Evolutionary conservation across 2,797 vertebrate species (phyloP).

Genomic region (Rhabdophis nuchalis): DNA sequence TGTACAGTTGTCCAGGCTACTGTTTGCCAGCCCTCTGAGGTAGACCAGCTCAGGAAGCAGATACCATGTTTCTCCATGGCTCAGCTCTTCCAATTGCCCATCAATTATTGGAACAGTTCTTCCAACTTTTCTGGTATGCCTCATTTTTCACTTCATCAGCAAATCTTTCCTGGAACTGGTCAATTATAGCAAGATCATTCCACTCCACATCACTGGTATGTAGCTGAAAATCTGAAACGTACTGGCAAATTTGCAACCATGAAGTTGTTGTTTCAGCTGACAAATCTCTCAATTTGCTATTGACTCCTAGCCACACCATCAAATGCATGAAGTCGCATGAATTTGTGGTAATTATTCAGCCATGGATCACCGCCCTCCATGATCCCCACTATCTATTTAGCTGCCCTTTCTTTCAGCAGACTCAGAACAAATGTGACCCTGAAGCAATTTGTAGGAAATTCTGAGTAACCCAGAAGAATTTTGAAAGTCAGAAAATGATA

Average conservation of each 20-base stretch:
- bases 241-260: neutral
- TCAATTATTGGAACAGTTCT: neutral
- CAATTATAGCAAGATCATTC: neutral
- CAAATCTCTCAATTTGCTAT: neutral
- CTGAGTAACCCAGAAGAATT: neutral
- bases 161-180: neutral
- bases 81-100: neutral
- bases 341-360: neutral
- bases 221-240: neutral
- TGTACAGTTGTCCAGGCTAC: neutral
- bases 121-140: neutral
- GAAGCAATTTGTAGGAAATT: neutral
- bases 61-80: neutral
- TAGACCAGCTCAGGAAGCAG: neutral
- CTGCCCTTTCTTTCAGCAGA: neutral
- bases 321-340: neutral
- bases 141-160: neutral
- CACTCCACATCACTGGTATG: neutral
- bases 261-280: neutral
- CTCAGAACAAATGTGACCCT: neutral
- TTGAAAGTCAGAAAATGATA: neutral
- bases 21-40: neutral
- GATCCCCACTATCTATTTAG: neutral
- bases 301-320: neutral
- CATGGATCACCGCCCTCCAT: neutral